These are phyloP conservation scores for Tinea trinotella DNA, from an alignment of 2,888 invertebrate species.

Conservation along the genomic window DNA sequence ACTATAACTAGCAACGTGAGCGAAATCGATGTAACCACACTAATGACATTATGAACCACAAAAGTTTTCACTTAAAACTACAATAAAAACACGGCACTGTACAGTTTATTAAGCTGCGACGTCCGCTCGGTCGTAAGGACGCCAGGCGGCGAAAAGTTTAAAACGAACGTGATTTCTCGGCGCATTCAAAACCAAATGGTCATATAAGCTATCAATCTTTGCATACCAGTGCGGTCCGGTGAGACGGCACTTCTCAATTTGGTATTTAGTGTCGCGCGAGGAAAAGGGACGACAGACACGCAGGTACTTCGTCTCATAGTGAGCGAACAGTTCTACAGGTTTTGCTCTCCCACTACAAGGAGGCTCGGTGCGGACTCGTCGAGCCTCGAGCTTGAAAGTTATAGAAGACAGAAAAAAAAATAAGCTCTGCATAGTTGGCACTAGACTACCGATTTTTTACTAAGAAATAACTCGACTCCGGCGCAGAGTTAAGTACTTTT, in stretches of 20 bases:
- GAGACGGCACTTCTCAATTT: slow-evolving; percentile 50
- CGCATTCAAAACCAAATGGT: slow-evolving; percentile 70
- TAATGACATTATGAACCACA: slow-evolving; percentile 47
- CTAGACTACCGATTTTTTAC: slow-evolving; percentile 13
- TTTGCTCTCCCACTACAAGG: slow-evolving; percentile 70
- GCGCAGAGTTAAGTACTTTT: slow-evolving; percentile 6
- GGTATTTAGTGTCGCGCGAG: slow-evolving; percentile 35
- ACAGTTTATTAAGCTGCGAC: slow-evolving; percentile 3
- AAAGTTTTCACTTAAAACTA: slow-evolving; percentile 30
- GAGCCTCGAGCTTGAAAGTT: slow-evolving; percentile 61
- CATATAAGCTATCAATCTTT: slow-evolving; percentile 73
- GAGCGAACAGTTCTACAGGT: slow-evolving; percentile 67
- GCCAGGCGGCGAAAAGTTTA: slow-evolving; percentile 66
- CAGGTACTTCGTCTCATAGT: slow-evolving; percentile 64
- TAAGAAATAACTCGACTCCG: slow-evolving; percentile 1
- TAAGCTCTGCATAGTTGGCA: slow-evolving; percentile 43
- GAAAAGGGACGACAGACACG: slow-evolving; percentile 54
- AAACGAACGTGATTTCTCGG: slow-evolving; percentile 70
- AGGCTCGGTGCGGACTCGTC: slow-evolving; percentile 61
- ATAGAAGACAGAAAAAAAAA: slow-evolving; percentile 44
- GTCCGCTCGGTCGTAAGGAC: slow-evolving; percentile 44
- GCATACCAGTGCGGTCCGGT: slow-evolving; percentile 68
- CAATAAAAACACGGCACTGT: slow-evolving; percentile 1
- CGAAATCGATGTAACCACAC: slow-evolving; percentile 44
- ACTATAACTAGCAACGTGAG: slow-evolving; percentile 37